These are phyloP conservation scores for Microctonus hyperodae DNA, from an alignment of 2,888 invertebrate species.

Conservation along the genomic window DNA sequence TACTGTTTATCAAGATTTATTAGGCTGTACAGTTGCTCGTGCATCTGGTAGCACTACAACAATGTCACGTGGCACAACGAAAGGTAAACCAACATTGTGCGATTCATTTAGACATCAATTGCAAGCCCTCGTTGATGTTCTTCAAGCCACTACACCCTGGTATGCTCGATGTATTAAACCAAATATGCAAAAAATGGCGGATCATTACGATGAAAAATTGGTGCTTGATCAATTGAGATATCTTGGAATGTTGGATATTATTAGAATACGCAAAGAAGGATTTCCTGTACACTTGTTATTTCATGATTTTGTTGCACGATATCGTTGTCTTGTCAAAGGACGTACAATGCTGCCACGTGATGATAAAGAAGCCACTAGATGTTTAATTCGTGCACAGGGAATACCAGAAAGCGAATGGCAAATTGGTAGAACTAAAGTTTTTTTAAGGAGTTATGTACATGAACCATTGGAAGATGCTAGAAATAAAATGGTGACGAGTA, in stretches of 20 bases:
- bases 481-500: constrained; percentile 72
- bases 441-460: constrained; percentile 81
- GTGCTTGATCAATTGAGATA: constrained; percentile 89
- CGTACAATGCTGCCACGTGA: constrained; percentile 54
- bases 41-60: constrained; percentile 61
- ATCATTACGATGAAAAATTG: constrained; percentile 79
- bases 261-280: constrained; percentile 87
- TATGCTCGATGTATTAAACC: constrained; percentile 94
- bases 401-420: constrained; percentile 85
- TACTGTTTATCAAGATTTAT: constrained; percentile 64
- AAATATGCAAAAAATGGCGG: constrained; percentile 82
- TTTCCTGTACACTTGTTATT: constrained; percentile 86
- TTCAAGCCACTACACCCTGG: constrained; percentile 91
- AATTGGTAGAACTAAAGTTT: constrained; percentile 86
- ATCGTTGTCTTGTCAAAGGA: constrained; percentile 72
- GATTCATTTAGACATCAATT: constrained; percentile 89
- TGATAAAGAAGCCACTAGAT: constrained; percentile 62
- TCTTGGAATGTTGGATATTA: constrained; percentile 92
- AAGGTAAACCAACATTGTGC: constrained; percentile 88
- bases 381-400: constrained; percentile 70
- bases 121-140: constrained; percentile 86
- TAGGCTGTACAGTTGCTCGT: constrained; percentile 56
- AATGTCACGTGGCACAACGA: constrained; percentile 84
- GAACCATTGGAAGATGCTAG: constrained; percentile 84
- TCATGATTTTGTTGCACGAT: constrained; percentile 77